These are phyloP conservation scores for Zosterops borbonicus DNA, from an alignment of 2,113 vertebrate genomes.

Conservation along the genomic window DNA sequence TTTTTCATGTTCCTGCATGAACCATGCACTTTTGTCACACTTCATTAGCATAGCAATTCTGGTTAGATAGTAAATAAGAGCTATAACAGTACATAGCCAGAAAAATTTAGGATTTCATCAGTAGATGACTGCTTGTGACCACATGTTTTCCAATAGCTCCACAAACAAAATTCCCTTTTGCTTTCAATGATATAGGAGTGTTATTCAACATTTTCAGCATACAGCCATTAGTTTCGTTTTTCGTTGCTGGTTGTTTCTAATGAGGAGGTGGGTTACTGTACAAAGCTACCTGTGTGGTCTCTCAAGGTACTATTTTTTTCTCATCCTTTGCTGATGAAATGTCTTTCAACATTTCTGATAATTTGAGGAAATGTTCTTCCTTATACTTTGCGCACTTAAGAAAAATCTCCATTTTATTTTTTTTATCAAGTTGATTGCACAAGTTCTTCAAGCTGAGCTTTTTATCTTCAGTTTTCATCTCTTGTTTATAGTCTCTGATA, in stretches of 20 bases:
- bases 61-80: not conserved
- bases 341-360: constrained; percentile 29
- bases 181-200: not conserved
- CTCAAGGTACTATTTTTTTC: not conserved
- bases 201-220: not conserved
- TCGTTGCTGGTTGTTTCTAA: not conserved
- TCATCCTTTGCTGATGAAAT: constrained; percentile 5
- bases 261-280: not conserved
- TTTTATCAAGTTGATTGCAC: not conserved
- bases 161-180: not conserved
- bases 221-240: not conserved
- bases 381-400: not conserved
- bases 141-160: not conserved
- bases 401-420: not conserved
- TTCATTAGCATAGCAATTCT: not conserved
- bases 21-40: not conserved
- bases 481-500: constrained; percentile 14
- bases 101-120: not conserved
- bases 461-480: constrained; percentile 27
- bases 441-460: not conserved
- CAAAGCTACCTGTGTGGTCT: constrained; percentile 19
- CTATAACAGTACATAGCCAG: not conserved
- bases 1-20: not conserved
- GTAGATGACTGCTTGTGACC: not conserved
- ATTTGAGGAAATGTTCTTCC: constrained; percentile 29